Base-by-base conservation (phyloP, 2,797 vertebrate species). In the Tympanoctomys barrerae region DNA sequence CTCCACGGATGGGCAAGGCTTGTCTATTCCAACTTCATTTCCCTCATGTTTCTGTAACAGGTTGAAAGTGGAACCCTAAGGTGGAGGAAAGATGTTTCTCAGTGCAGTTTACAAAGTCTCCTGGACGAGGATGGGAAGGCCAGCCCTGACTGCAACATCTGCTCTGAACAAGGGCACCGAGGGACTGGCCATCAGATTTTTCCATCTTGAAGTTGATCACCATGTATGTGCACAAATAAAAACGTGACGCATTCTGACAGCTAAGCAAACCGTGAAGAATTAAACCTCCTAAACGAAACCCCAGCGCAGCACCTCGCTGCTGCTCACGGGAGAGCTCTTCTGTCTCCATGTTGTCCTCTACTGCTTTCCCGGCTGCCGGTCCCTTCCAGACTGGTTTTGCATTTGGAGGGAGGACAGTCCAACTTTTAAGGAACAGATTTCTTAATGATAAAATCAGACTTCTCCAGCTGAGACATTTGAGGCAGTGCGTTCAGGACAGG, bases 141-240 rank as follows among this genome's bases (percentile, higher is more conserved):
- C 97, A 95, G 89, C 97, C 98, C 97, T 92, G 95, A 68, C 61
- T 62, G 96, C 2, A 95, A 97, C 98, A 99, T 98, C 98, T 98
- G 98, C 97, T 98, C 97, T 91, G 95, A 98, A 98, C 97, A 98
- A 98, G 97, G 96, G 97, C 97, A 97, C 94, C 98, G 24, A 98
- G 98, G 98, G 98, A 98, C 96, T 97, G 94, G 97, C 97, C 10
- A 1, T 97, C 97, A 96, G 97, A 96, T 71, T 94, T 97, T 97
- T 97, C 96, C 97, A 97, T 98, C 98, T 98, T 98, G 98, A 98
- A 97, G 98, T 98, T 98, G 98, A 98, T 98, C 98, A 98, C 97
- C 94, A 87, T 97, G 98, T 98, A 98, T 96, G 97, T 98, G 98
- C 97, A 98, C 98, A 98, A 97, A 99, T 98, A 97, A 97, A 98